Evolutionary conservation across 1,140 invertebrate genomes (phyloP).

Genomic region (Calliopsis andreniformis): DNA sequence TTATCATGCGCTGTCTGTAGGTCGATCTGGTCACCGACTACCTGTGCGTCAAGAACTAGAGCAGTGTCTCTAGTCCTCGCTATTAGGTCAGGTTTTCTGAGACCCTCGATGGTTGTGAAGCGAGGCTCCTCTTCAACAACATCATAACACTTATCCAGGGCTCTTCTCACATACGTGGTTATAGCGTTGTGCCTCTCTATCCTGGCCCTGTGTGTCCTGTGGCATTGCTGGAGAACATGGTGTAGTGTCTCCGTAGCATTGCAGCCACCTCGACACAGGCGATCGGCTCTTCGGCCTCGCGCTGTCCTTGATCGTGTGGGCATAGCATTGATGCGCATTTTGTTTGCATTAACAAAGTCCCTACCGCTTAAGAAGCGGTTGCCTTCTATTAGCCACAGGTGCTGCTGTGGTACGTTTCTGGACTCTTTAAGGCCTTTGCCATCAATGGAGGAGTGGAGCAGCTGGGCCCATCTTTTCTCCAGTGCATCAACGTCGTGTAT

Average conservation of each 20-base stretch:
- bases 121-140: background rate
- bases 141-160: background rate
- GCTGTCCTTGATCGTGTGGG: constrained; percentile 32
- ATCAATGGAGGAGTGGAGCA: background rate
- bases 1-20: background rate
- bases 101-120: background rate
- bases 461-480: background rate
- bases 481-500: background rate
- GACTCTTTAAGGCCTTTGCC: constrained; percentile 9
- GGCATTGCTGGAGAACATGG: background rate
- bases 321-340: constrained; percentile 41
- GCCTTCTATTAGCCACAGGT: constrained; percentile 36
- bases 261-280: constrained; percentile 32
- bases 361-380: constrained; percentile 36
- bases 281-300: background rate
- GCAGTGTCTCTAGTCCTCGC: background rate
- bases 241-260: too few species aligned
- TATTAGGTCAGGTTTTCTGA: background rate
- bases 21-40: background rate
- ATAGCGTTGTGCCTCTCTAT: background rate
- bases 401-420: constrained; percentile 9
- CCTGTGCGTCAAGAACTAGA: background rate
- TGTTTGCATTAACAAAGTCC: constrained; percentile 35
- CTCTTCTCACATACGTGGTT: background rate
- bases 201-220: background rate